Conservation (phyloP, 2,797 vertebrate genomes). For the Orientallactaga sibirica region DNA sequence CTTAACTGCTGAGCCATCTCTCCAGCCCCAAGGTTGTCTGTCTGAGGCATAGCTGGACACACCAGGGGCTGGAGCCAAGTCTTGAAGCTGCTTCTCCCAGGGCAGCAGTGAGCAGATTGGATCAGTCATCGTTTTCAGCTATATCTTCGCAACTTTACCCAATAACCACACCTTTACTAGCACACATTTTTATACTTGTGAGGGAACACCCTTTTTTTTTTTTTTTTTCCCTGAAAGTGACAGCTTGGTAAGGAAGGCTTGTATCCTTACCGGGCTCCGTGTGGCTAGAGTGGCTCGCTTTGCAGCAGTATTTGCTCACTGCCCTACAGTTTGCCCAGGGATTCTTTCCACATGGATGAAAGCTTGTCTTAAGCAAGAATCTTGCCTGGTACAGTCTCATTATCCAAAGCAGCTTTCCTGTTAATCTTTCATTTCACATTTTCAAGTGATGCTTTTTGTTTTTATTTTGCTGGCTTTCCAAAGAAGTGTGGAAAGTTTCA, state of each 20-base stretch:
- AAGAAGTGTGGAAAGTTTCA: neutral
- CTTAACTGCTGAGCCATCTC: no score
- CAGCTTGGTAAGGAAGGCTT: neutral
- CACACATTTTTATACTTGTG: neutral
- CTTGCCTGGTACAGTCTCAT: slow-evolving; percentile 36
- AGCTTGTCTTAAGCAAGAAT: slow-evolving; percentile 20
- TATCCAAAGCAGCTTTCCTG: slow-evolving; percentile 1
- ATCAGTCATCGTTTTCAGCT: slow-evolving; percentile 1
- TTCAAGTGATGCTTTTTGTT: slow-evolving; percentile 34
- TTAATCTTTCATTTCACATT: neutral
- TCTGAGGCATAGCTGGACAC: neutral
- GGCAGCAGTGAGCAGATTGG: neutral
- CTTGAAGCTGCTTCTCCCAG: neutral
- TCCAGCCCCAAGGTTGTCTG: neutral
- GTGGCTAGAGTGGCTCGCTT: slow-evolving; percentile 36
- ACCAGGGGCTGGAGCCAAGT: neutral
- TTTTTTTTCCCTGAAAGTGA: slow-evolving; percentile 19
- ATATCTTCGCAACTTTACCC: neutral
- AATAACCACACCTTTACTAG: slow-evolving; percentile 43
- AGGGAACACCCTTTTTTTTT: neutral
- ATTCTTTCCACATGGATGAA: slow-evolving; percentile 34
- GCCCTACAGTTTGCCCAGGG: neutral
- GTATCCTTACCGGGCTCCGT: slow-evolving; percentile 3
- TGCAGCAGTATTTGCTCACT: slow-evolving; percentile 36
- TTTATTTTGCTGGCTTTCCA: slow-evolving; percentile 58